Conservation (phyloP, 1,140 invertebrate species). For the Brachionus angularis region DNA sequence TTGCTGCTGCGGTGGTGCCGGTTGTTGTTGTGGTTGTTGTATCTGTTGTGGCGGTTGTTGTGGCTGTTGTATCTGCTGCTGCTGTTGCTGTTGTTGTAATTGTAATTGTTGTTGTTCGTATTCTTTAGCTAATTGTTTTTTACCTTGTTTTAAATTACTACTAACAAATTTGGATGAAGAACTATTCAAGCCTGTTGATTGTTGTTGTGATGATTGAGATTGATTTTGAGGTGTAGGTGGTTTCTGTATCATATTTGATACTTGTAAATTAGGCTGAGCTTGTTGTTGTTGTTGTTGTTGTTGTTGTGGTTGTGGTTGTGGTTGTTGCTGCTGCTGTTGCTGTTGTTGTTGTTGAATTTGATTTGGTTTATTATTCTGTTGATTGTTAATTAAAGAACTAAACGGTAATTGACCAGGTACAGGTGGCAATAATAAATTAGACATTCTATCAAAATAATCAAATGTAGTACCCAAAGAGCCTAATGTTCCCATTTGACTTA, state of each 20-base stretch:
- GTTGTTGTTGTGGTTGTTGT: not conserved
- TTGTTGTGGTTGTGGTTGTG: not conserved
- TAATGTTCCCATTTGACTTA: too few relatives aligned
- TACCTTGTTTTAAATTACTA: not conserved
- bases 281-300: not conserved
- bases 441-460: constrained; percentile 30
- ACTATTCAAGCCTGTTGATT: too few relatives aligned
- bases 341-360: not conserved
- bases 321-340: too few relatives aligned
- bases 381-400: too few relatives aligned
- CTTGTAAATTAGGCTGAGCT: not conserved
- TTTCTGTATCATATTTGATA: not conserved
- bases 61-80: not conserved
- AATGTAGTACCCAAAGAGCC: too few relatives aligned
- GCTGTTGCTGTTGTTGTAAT: constrained; percentile 6
- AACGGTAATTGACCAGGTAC: constrained; percentile 1
- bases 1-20: not conserved
- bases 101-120: constrained; percentile 20
- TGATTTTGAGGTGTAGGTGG: too few relatives aligned
- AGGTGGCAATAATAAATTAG: not conserved
- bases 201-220: not conserved
- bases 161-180: not conserved
- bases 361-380: too few relatives aligned
- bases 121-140: constrained; percentile 36
- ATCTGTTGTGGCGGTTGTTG: not conserved